A percentile compares a stretch with the other conserved stretches of the same genome.
phyloP scores from a whole-genome alignment of 2,113 vertebrate species.

The Trogon surrucura region DNA sequence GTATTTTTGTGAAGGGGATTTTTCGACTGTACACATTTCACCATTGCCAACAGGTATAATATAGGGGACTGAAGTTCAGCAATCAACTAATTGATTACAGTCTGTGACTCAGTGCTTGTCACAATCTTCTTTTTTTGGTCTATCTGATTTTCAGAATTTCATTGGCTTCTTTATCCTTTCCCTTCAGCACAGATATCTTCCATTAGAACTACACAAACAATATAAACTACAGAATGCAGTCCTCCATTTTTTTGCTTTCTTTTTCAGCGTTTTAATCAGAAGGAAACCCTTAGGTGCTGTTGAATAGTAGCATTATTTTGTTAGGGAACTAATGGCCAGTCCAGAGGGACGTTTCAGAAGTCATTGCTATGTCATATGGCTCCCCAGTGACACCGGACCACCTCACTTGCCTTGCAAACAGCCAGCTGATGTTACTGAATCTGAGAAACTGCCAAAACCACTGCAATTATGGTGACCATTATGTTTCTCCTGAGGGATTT shows the following conservation, averaged over 20 bases:
- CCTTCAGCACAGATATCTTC: neutral
- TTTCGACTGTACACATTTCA: neutral
- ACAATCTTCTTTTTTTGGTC: neutral
- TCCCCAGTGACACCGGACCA: neutral
- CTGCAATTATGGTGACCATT: neutral
- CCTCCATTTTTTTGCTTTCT: neutral
- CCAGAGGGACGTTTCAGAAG: neutral
- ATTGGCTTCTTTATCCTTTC: neutral
- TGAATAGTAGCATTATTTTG: conserved; percentile 2
- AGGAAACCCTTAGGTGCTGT: conserved; percentile 2
- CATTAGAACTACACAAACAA: neutral
- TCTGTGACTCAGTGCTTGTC: neutral
- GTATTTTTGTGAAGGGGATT: neutral
- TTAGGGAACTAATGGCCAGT: neutral
- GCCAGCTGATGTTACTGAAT: neutral
- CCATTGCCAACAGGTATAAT: neutral
- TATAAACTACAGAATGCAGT: neutral
- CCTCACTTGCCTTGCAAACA: neutral
- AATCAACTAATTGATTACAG: conserved; percentile 17
- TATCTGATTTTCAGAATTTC: neutral
- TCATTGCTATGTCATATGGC: neutral
- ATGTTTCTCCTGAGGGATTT: neutral
- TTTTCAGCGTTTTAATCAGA: neutral
- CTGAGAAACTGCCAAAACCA: neutral
- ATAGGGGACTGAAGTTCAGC: neutral